Conservation (phyloP, 1,140 invertebrate genomes). For the Apis cerana region DNA sequence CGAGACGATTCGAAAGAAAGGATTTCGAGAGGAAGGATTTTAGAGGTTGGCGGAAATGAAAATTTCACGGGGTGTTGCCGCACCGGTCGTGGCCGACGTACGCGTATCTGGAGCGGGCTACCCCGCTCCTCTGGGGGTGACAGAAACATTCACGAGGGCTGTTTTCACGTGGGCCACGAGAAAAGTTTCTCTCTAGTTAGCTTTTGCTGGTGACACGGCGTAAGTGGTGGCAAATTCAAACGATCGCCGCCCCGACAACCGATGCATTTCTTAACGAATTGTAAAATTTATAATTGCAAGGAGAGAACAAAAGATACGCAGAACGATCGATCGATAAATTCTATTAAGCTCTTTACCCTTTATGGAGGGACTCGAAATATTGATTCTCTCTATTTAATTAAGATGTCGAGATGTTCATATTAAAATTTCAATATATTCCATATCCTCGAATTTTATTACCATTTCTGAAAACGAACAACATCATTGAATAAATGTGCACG, state of each 20-base stretch:
- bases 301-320: background rate
- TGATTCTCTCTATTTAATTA: no score
- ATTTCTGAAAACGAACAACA: no score
- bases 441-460: no score
- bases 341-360: no score
- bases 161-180: conserved; percentile 46
- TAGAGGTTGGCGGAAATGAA: background rate
- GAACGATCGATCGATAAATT: no score
- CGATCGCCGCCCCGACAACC: background rate
- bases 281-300: background rate
- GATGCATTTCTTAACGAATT: background rate
- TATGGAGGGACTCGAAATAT: no score
- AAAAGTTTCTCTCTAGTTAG: conserved; percentile 48
- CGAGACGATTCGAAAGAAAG: background rate
- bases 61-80: conserved; percentile 11
- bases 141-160: conserved; percentile 57
- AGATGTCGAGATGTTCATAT: no score
- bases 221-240: background rate
- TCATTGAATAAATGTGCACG: no score
- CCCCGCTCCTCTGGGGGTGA: conserved; percentile 48
- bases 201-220: conserved; percentile 49
- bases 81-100: background rate
- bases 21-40: background rate
- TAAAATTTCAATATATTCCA: no score
- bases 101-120: conserved; percentile 44